Conservation (phyloP, 2,113 vertebrate species). For the Channa argus region DNA sequence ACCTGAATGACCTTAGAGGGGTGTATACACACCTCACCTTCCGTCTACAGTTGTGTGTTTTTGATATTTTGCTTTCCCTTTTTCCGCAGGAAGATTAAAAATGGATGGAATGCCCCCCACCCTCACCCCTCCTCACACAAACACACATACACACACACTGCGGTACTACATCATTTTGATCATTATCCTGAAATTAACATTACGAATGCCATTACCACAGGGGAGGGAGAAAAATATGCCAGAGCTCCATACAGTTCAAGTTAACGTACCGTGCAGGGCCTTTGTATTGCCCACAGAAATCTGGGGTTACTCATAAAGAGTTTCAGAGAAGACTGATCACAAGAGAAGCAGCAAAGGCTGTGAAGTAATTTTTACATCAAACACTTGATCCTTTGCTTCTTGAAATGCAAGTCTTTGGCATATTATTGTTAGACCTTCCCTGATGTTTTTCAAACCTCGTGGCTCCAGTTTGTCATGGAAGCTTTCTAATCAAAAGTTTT, state of each 20-base stretch:
- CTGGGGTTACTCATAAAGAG: too few species aligned
- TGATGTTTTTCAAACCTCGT: background rate
- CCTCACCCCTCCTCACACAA: slow-evolving; percentile 29
- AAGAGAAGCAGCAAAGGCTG: background rate
- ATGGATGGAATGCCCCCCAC: slow-evolving; percentile 69
- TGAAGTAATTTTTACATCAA: background rate
- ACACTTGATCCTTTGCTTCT: background rate
- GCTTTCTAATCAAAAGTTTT: background rate
- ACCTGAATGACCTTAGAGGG: slow-evolving; percentile 38
- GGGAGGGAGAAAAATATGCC: too few species aligned
- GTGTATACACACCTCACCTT: slow-evolving; percentile 43
- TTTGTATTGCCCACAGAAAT: too few species aligned
- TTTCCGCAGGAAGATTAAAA: slow-evolving; percentile 76
- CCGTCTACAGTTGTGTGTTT: slow-evolving; percentile 35
- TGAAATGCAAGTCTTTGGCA: background rate
- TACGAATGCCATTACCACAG: too few species aligned
- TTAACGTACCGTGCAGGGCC: too few species aligned
- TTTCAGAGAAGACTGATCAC: too few species aligned
- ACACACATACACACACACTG: slow-evolving; percentile 27
- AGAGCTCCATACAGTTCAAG: too few species aligned
- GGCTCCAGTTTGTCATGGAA: background rate
- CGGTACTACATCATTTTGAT: background rate
- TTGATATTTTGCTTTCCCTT: slow-evolving; percentile 30
- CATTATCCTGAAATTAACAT: too few species aligned
- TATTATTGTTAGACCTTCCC: background rate